Percentiles rank a stretch among this genome's conserved stretches.
These are phyloP conservation scores for Xyrauchen texanus DNA, from an alignment of 2,113 vertebrate species.

Conservation along the genomic window DNA sequence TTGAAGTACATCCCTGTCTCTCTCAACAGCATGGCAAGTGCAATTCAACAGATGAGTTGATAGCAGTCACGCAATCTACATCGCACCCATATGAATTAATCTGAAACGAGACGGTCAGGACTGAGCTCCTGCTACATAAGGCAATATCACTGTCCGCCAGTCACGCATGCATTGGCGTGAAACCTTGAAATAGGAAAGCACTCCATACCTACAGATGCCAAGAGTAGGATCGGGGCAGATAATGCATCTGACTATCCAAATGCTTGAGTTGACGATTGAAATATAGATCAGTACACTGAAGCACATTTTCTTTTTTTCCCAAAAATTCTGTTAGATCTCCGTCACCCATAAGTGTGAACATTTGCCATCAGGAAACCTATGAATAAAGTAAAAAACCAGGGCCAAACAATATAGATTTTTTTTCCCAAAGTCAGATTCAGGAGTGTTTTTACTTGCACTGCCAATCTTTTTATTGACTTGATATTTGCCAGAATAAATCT, in stretches of 20 bases:
- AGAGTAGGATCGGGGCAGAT: not conserved
- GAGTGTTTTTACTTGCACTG: too few species aligned
- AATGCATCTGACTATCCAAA: constrained; percentile 32
- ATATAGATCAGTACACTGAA: not conserved
- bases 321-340: too few species aligned
- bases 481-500: too few species aligned
- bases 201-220: constrained; percentile 13
- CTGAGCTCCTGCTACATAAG: constrained; percentile 46
- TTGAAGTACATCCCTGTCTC: not conserved
- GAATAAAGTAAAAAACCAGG: too few species aligned
- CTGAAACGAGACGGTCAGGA: constrained; percentile 21
- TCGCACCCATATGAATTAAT: constrained; percentile 68
- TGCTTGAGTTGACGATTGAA: not conserved
- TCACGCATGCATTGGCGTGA: constrained; percentile 61
- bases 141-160: constrained; percentile 68
- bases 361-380: too few species aligned
- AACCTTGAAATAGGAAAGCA: constrained; percentile 65
- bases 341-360: too few species aligned
- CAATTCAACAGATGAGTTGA: constrained; percentile 63
- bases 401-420: too few species aligned
- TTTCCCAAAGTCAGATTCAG: too few species aligned
- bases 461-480: too few species aligned
- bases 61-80: constrained; percentile 61
- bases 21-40: constrained; percentile 29
- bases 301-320: not conserved